Evolutionary conservation across 2,797 vertebrate genomes (phyloP).

Genomic region (Pseudotriccus pelzelni): DNA sequence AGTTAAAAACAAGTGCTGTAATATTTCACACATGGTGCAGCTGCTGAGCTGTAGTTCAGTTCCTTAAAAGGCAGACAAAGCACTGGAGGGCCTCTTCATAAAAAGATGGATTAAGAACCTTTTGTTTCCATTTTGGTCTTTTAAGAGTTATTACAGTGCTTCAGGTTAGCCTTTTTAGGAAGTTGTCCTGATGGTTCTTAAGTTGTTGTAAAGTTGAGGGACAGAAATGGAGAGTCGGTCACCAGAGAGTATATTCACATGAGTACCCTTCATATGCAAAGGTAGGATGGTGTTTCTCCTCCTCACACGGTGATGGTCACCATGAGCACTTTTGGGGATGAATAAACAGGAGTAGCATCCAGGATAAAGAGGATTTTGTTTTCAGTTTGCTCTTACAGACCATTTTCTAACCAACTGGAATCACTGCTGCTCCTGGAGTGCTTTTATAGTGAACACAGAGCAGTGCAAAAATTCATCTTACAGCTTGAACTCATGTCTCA

Average conservation of each 20-base stretch:
- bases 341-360: not conserved
- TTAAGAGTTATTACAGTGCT: not conserved
- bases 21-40: conserved; percentile 12
- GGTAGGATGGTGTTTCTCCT: not conserved
- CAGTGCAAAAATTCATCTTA: not conserved
- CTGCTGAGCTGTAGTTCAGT: not conserved
- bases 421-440: not conserved
- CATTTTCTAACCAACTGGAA: not conserved
- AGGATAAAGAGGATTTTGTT: not conserved
- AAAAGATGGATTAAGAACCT: conserved; percentile 19
- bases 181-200: not conserved
- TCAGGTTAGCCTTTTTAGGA: conserved; percentile 14
- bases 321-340: not conserved
- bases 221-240: not conserved
- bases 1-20: not conserved
- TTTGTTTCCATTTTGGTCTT: conserved; percentile 14
- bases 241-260: not conserved
- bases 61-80: conserved; percentile 22
- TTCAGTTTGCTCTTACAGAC: not conserved
- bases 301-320: not conserved
- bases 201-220: not conserved
- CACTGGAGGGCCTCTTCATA: not conserved
- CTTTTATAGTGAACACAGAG: not conserved
- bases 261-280: not conserved
- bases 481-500: not conserved